Evolutionary conservation across 1,140 invertebrate species (phyloP).

Genomic region (Nylanderia fulva): DNA sequence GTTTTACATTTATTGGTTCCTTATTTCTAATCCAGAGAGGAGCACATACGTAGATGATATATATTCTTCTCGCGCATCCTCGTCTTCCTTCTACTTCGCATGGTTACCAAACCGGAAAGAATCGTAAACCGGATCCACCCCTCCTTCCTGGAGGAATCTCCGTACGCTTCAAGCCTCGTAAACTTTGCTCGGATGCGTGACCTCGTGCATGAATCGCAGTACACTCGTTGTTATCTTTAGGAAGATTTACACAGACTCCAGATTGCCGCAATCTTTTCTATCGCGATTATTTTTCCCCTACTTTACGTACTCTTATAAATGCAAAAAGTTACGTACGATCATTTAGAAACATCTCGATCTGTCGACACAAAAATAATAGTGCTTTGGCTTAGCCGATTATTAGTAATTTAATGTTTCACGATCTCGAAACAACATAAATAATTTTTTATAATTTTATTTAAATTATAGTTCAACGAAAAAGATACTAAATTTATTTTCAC

Average conservation of each 20-base stretch:
- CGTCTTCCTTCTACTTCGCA: slow-evolving; percentile 8
- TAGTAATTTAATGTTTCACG: no score
- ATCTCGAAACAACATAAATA: no score
- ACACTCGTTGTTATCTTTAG: slow-evolving; percentile 11
- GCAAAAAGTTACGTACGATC: no score
- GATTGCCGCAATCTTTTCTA: slow-evolving; percentile 5
- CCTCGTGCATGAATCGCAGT: not conserved
- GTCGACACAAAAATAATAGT: no score
- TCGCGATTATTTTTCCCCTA: slow-evolving; percentile 1
- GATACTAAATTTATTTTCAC: no score
- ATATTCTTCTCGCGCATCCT: slow-evolving; percentile 16
- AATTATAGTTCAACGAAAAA: no score
- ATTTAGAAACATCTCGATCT: no score
- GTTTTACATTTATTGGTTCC: slow-evolving; percentile 65
- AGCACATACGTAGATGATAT: slow-evolving; percentile 49
- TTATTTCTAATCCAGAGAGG: slow-evolving; percentile 64
- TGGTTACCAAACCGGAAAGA: slow-evolving; percentile 56
- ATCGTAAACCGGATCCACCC: slow-evolving; percentile 65
- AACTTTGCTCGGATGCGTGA: slow-evolving; percentile 54
- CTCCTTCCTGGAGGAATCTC: slow-evolving; percentile 50
- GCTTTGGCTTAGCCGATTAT: no score
- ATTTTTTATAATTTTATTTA: no score
- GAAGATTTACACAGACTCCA: not conserved
- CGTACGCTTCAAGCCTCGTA: slow-evolving; percentile 63
- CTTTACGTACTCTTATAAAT: no score